Evolutionary conservation across 1,140 invertebrate genomes (phyloP), one percentile per base, ranked within the genome.

Genomic region (Atta texana): DNA sequence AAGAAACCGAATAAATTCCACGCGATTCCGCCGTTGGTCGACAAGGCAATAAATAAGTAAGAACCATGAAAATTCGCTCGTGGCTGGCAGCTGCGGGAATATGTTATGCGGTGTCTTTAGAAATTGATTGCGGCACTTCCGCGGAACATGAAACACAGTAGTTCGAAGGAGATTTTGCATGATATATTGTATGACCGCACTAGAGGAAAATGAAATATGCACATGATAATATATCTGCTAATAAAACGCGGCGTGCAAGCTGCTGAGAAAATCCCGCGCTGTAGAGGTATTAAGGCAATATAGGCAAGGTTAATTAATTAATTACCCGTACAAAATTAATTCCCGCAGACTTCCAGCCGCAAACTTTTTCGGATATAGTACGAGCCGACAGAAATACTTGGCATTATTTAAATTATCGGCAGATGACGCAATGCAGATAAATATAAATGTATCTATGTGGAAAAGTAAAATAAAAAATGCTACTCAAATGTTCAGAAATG

Each of bases 1-100:
- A 87, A 89, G 82, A 86, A 91, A 84, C 31, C 87, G 78, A 91
- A 91, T 91, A 89, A 91, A 91, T 89, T 89, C 59, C 80, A n/a
- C n/a, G 57, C 53, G 57, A 71, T 64, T 57, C 28, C 44, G 28
- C 61, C 31, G 76, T 82, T 61, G 84, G 55, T 77, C 64, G 39
- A n/a, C 18, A 1, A 16, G 16, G 21, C 51, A 44, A 64, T 57
- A 34, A 81, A 82, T 89, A 75, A 74, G 59, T 57, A 39, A 71
- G 51, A 44, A 0, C 16, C 51, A n/a, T 16, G 66, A 51, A 85
- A 85, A 49, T 85, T 77, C 44, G 57, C 21, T 71, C 53, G 76
- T 14, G 21, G 51, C 49, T 55, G 84, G 63, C 21, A 69, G 31
- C 21, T 51, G 64, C 64, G 18, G 76, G 64, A 80, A 81, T 86